Evolutionary conservation across 2,113 vertebrate species (phyloP).

Genomic region (Nansenia antarctica): DNA sequence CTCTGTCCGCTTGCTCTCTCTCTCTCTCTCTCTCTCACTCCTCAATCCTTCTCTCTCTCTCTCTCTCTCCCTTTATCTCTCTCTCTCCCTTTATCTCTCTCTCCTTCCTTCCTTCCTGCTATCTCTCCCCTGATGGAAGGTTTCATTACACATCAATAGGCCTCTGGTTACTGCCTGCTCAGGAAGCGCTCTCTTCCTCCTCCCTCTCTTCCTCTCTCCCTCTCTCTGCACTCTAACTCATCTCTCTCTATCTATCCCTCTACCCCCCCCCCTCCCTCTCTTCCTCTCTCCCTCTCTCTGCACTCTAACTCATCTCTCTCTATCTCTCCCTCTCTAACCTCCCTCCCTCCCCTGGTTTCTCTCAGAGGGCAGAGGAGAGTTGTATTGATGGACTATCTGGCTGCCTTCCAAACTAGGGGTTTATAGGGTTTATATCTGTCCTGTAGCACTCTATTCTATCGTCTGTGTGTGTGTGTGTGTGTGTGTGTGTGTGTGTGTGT

Average conservation of each 20-base stretch:
- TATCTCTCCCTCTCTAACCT: not conserved
- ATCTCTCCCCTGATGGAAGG: constrained; percentile 29
- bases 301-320: not conserved
- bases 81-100: constrained; percentile 13
- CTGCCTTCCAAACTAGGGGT: not conserved
- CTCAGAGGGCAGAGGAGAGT: too few relatives aligned
- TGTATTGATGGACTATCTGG: not conserved
- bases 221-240: not conserved
- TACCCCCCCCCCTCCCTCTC: not conserved
- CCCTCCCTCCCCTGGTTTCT: not conserved
- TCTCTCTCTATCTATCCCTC: not conserved
- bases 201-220: constrained; percentile 30
- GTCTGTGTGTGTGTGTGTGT: not conserved
- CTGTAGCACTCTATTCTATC: not conserved
- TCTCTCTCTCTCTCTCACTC: constrained; percentile 12
- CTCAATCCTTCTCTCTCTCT: constrained; percentile 38
- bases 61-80: constrained; percentile 26
- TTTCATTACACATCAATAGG: constrained; percentile 68
- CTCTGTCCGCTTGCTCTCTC: constrained; percentile 23
- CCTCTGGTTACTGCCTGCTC: constrained; percentile 56
- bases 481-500: not conserved
- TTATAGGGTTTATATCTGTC: not conserved
- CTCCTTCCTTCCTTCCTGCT: constrained; percentile 36
- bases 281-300: not conserved
- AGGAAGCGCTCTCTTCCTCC: constrained; percentile 8